A percentile compares a stretch with the other conserved stretches of the same genome.
Evolutionary conservation across 2,113 vertebrate genomes (phyloP).

Genomic region (Engraulis encrasicolus): DNA sequence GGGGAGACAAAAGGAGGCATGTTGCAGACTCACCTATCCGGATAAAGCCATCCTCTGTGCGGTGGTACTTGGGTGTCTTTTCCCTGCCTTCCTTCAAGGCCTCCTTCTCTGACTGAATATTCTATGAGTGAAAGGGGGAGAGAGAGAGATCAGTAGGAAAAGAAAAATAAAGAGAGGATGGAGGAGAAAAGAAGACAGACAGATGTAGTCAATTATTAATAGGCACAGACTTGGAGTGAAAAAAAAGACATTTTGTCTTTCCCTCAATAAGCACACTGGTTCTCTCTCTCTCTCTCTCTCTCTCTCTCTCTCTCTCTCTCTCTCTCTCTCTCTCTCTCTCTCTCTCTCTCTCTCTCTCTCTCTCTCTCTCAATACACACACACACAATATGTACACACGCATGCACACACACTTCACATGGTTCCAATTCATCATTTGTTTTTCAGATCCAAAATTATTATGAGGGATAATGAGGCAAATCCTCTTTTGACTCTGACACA

Average conservation of each 20-base stretch:
- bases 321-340: too few species aligned
- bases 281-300: too few species aligned
- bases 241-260: too few species aligned
- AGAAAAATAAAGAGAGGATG: background rate
- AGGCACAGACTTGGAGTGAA: too few species aligned
- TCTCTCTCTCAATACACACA: too few species aligned
- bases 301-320: too few species aligned
- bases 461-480: background rate
- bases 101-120: conserved; percentile 92
- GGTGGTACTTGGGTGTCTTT: conserved; percentile 81
- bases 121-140: conserved; percentile 70
- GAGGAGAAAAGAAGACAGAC: background rate
- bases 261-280: too few species aligned
- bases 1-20: background rate
- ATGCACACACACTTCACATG: background rate
- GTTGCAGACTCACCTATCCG: conserved; percentile 83
- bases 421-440: background rate
- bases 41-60: conserved; percentile 91
- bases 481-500: background rate
- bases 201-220: background rate
- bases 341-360: too few species aligned
- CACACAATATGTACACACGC: conserved; percentile 11
- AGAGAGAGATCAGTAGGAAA: conserved; percentile 23
- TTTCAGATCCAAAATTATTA: background rate
- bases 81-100: conserved; percentile 88